These are phyloP conservation scores for Botia almorhae DNA, from an alignment of 2,797 vertebrate species.

Conservation along the genomic window DNA sequence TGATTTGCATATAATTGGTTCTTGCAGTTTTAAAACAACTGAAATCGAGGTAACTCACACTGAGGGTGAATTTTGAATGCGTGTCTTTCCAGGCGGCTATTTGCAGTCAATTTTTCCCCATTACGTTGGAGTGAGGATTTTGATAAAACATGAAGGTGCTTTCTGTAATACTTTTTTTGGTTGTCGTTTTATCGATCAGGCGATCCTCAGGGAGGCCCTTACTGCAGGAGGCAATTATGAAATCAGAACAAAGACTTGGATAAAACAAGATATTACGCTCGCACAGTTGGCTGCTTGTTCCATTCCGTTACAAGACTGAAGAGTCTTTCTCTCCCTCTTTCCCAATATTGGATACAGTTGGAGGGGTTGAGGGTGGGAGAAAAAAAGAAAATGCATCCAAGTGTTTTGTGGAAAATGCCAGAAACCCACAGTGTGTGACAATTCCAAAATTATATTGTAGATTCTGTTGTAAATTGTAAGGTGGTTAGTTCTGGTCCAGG, in stretches of 20 bases:
- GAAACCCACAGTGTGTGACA: neutral
- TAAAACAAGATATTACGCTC: conserved; percentile 69
- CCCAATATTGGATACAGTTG: conserved; percentile 56
- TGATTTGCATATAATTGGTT: conserved; percentile 58
- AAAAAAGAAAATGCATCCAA: conserved; percentile 39
- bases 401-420: conserved; percentile 32
- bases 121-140: conserved; percentile 64
- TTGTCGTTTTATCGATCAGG: conserved; percentile 65
- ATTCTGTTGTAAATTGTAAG: neutral
- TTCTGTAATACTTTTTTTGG: conserved; percentile 67
- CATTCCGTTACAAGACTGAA: conserved; percentile 59
- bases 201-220: conserved; percentile 60
- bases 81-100: conserved; percentile 38
- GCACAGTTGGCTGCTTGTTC: conserved; percentile 59
- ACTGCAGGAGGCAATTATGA: conserved; percentile 67
- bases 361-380: conserved; percentile 47
- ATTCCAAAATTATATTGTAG: neutral
- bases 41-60: neutral
- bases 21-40: conserved; percentile 15
- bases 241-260: conserved; percentile 63
- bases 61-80: conserved; percentile 22
- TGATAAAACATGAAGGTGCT: conserved; percentile 69
- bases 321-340: conserved; percentile 53
- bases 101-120: conserved; percentile 53
- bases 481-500: neutral